Evolutionary conservation across 2,888 invertebrate genomes (phyloP), one percentile per base, ranked within the genome.

Genomic region (Eudasyphora cyanicolor): DNA sequence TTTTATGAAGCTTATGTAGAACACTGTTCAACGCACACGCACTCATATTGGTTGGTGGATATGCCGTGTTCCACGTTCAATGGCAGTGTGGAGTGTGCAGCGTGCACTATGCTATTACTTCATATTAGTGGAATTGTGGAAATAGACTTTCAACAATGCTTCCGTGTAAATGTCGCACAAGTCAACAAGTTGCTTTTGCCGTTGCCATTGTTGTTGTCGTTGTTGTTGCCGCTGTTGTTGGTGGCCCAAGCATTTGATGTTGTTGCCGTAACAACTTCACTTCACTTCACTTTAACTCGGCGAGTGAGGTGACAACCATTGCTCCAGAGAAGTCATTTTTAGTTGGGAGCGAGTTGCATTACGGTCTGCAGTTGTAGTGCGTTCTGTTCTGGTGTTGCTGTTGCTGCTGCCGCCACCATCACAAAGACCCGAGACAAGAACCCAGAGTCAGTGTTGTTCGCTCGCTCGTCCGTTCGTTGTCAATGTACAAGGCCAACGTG

Each of bases 401-500:
- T 21, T 73, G 57, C 42, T 49, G 49, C 7, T 54, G 42, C 29
- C n/a, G 54, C 7, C 38, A 27, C 45, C n/a, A n/a, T n/a, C n/a
- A n/a, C 76, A 54, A 24, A 35, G 38, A 70, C 29, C 54, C 60
- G 10, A 17, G 57, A 54, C 71, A n/a, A 60, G n/a, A n/a, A n/a
- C n/a, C n/a, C 32, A 12, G 14, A 19, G 24, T 73, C 49, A 42
- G 10, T 76, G 67, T 70, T 64, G 79, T 71, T 78, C n/a, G n/a
- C n/a, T n/a, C n/a, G n/a, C n/a, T n/a, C n/a, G n/a, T n/a, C n/a
- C n/a, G 73, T 74, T 84, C 76, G 89, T 89, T 87, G 90, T 87
- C 86, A 88, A 87, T 80, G 87, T 88, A 87, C 90, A 90, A 90
- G 90, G 90, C 88, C 87, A 90, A 90, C 90, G 86, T 91, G 90